Conservation (phyloP, 1,140 invertebrate species). For the Pogonognathellus flavescens region DNA sequence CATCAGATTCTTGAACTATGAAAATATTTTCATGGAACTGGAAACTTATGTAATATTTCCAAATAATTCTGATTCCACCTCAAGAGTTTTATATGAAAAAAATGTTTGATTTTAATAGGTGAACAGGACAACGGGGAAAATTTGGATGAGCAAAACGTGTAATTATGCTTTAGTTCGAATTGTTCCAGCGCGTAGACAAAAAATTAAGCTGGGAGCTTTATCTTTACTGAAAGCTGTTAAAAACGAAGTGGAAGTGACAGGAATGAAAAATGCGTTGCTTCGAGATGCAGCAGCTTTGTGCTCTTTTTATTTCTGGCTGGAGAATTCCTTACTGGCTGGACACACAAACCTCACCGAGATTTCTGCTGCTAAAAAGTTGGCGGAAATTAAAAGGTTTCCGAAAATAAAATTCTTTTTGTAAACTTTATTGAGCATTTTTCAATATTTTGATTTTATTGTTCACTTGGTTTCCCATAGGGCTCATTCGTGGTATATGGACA, state of each 20-base stretch:
- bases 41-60: too few species aligned
- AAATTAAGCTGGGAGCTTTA: constrained; percentile 77
- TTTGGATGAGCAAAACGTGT: constrained; percentile 61
- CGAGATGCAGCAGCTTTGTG: constrained; percentile 91
- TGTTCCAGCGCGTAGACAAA: constrained; percentile 58
- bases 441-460: too few species aligned
- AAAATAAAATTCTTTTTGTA: background rate
- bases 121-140: background rate
- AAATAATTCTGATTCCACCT: too few species aligned
- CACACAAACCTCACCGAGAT: constrained; percentile 72
- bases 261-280: constrained; percentile 89
- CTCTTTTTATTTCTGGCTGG: constrained; percentile 89
- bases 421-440: too few species aligned
- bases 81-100: too few species aligned
- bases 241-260: constrained; percentile 85
- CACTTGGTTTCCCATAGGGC: too few species aligned
- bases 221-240: constrained; percentile 87
- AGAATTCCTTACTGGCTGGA: constrained; percentile 75
- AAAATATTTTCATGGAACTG: too few species aligned
- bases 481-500: background rate
- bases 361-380: constrained; percentile 66
- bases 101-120: background rate
- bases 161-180: constrained; percentile 57
- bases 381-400: background rate
- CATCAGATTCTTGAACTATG: too few species aligned